Conservation (phyloP, 2,113 vertebrate species). For the Steatornis caripensis region DNA sequence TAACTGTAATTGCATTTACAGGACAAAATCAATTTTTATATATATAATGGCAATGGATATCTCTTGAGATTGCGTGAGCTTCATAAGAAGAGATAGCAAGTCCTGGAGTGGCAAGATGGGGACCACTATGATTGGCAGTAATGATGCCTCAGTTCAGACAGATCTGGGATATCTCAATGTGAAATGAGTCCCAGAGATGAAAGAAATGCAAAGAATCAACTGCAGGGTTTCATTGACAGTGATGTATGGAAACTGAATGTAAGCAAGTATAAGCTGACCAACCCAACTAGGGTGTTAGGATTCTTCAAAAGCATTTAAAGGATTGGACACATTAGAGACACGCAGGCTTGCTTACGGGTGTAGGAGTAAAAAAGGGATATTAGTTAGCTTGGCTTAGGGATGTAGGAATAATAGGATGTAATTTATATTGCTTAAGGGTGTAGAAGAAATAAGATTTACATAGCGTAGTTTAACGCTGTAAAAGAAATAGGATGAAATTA, state of each 20-base stretch:
- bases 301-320: background rate
- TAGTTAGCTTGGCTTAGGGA: background rate
- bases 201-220: background rate
- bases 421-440: background rate
- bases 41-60: background rate
- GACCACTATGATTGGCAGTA: background rate
- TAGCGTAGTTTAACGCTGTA: background rate
- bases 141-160: background rate
- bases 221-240: background rate
- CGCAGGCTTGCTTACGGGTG: background rate
- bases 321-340: background rate
- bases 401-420: slow-evolving; percentile 4
- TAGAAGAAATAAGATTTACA: background rate
- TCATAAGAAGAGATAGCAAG: background rate
- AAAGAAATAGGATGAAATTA: slow-evolving; percentile 36
- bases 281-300: background rate
- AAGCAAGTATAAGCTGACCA: background rate
- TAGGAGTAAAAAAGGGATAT: background rate
- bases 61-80: background rate
- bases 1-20: background rate
- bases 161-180: background rate
- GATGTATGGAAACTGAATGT: background rate
- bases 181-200: background rate
- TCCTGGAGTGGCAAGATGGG: background rate
- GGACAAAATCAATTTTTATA: background rate